Evolutionary conservation across 1,140 invertebrate genomes (phyloP).

Genomic region (Drosophila kepulauana): DNA sequence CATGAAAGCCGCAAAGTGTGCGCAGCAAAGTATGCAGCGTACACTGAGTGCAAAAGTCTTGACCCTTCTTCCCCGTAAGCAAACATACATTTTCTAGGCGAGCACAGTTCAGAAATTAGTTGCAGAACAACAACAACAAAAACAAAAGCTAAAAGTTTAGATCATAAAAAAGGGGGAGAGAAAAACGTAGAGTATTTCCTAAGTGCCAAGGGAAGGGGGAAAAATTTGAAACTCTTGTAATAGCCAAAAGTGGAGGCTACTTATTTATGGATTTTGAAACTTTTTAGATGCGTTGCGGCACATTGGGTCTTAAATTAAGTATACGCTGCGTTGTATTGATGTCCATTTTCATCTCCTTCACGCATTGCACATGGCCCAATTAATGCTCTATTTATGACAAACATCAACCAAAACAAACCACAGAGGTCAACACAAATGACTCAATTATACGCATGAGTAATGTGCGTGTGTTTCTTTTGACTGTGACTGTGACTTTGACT

Average conservation of each 20-base stretch:
- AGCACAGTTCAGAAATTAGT: conserved; percentile 36
- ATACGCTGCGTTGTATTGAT: conserved; percentile 41
- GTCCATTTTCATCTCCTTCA: conserved; percentile 26
- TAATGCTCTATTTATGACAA: conserved; percentile 65
- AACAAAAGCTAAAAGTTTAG: conserved; percentile 22
- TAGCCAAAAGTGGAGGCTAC: conserved; percentile 34
- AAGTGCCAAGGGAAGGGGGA: conserved; percentile 41
- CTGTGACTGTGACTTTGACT: conserved; percentile 6
- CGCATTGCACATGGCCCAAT: conserved; percentile 55
- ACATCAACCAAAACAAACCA: conserved; percentile 29
- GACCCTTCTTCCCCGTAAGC: not conserved
- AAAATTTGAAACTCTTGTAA: conserved; percentile 79
- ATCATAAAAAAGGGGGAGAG: conserved; percentile 9
- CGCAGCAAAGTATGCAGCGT: conserved; percentile 55
- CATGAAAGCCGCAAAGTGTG: conserved; percentile 71
- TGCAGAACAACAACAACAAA: not conserved
- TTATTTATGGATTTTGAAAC: conserved; percentile 51
- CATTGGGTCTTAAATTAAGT: conserved; percentile 56
- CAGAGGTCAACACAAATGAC: conserved; percentile 61
- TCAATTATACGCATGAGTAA: conserved; percentile 76
- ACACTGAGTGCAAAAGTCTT: conserved; percentile 34
- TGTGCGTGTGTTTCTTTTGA: conserved; percentile 46
- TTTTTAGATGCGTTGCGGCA: conserved; percentile 50
- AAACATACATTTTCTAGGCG: conserved; percentile 36
- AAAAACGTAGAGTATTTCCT: conserved; percentile 24